Base-by-base conservation (phyloP, 1,140 invertebrate genomes). In the Drosophila watanabei region DNA sequence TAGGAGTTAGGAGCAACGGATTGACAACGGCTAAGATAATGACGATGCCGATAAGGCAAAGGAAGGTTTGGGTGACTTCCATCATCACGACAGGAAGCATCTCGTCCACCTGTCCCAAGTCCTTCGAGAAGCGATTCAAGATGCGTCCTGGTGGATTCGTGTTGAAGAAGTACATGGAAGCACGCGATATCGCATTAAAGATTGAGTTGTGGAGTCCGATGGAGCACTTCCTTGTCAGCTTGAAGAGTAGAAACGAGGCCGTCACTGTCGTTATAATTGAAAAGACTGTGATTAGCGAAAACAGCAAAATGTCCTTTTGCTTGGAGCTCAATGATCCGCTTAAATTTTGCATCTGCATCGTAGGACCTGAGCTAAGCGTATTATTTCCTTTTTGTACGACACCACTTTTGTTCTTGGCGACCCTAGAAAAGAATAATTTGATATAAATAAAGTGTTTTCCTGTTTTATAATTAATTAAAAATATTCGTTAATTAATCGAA, bases 131-230 rank as follows among this genome's bases (percentile, higher is more conserved):
- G 46, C 46, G 46, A 48, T 48, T 48, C 0, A 48, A 24, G 8
- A 48, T 48, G 2, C 46, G 46, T 14, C 46, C 46, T 9, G 46
- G 46, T 49, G 58, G 96, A 93, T 97, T 98, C 16, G 94, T 94
- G 88, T 97, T 96, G 93, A 98, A 98, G 93, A 98, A 98, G 0
- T 95, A 94, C 95, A 98, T 97, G 2, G 96, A 95, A 0, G 96
- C 95, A 2, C 95, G 94, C 1, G 96, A 95, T 28, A 98, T 95
- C 16, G 95, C 94, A 14, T 92, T 88, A 83, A 98, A 98, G 97
- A 98, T 98, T 18, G 93, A 94, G 78, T 96, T 95, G 90, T 98
- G 97, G 1, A 98, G 93, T 30, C 94, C 95, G 1, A 95, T 95
- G 0, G 97, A 97, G 2, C 97, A 95, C 43, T 94, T 95, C 95